Percentiles rank a stretch among this genome's conserved stretches.
Conservation (phyloP, 2,797 vertebrate species). For the Eulemur rubriventer region DNA sequence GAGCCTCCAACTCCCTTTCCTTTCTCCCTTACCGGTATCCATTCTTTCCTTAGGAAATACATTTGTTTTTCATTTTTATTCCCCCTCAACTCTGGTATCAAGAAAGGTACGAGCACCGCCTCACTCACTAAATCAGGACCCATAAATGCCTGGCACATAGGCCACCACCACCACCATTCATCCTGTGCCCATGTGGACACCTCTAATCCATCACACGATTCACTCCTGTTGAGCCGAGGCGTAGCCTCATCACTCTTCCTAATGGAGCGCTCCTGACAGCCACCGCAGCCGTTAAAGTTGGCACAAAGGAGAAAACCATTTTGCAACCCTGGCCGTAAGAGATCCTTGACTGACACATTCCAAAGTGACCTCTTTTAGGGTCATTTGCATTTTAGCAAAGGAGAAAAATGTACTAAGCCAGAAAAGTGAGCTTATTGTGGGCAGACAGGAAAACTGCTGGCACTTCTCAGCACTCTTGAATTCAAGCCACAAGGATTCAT, state of each 20-base stretch:
- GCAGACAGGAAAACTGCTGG: not conserved
- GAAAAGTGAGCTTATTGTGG: not conserved
- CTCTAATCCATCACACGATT: not conserved
- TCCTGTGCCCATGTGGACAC: not conserved
- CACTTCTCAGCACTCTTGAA: not conserved
- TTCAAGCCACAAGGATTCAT: not conserved
- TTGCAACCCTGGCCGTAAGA: not conserved
- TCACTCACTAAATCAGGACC: not conserved
- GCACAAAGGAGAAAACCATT: not conserved
- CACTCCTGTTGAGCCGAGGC: not conserved
- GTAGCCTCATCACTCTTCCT: not conserved
- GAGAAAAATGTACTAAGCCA: not conserved
- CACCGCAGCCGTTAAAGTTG: not conserved
- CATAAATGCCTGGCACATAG: not conserved
- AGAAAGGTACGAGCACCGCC: not conserved
- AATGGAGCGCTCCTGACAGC: not conserved
- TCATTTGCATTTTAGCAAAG: constrained; percentile 35
- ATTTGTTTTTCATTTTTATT: not conserved
- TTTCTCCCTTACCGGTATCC: not conserved
- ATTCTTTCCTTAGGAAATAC: not conserved
- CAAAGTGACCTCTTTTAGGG: not conserved
- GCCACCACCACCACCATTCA: not conserved
- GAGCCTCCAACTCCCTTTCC: not conserved
- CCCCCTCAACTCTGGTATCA: not conserved
- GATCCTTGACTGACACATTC: not conserved